Evolutionary conservation across 2,888 invertebrate genomes (phyloP).

Genomic region (Hyposoter didymator): DNA sequence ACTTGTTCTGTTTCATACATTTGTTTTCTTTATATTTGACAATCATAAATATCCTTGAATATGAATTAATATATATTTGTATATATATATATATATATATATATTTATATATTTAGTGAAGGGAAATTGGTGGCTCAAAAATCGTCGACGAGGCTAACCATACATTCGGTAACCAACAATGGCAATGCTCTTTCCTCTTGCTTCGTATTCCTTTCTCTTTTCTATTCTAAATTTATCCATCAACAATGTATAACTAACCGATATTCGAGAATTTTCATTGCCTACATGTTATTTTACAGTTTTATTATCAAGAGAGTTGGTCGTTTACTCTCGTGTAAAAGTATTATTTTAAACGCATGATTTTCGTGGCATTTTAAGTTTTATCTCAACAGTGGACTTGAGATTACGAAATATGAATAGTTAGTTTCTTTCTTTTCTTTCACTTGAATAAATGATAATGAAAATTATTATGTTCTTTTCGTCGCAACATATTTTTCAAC

Average conservation of each 20-base stretch:
- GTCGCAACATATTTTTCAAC: conserved; percentile 5
- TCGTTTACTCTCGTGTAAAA: conserved; percentile 9
- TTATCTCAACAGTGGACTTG: conserved; percentile 12
- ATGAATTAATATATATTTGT: conserved; percentile 12
- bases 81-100: background rate
- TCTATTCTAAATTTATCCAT: conserved; percentile 17
- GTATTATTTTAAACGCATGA: conserved; percentile 15
- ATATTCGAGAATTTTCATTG: conserved; percentile 18
- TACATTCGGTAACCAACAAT: conserved; percentile 50
- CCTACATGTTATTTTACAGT: conserved; percentile 10
- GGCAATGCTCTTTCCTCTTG: conserved; percentile 25
- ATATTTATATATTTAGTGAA: background rate
- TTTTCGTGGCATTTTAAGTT: conserved; percentile 10
- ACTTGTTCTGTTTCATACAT: conserved; percentile 4
- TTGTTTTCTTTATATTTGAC: background rate
- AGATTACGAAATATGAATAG: conserved; percentile 4
- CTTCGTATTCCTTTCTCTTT: background rate
- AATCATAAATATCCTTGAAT: conserved; percentile 13
- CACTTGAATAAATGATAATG: background rate
- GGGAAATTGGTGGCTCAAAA: conserved; percentile 50
- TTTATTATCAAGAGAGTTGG: conserved; percentile 33
- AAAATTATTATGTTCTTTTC: background rate
- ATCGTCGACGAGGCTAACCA: conserved; percentile 47
- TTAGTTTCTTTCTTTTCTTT: background rate
- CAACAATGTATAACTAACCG: background rate